phyloP scores from a whole-genome alignment of 1,140 invertebrate species.

The Polypedilum pembai region DNA sequence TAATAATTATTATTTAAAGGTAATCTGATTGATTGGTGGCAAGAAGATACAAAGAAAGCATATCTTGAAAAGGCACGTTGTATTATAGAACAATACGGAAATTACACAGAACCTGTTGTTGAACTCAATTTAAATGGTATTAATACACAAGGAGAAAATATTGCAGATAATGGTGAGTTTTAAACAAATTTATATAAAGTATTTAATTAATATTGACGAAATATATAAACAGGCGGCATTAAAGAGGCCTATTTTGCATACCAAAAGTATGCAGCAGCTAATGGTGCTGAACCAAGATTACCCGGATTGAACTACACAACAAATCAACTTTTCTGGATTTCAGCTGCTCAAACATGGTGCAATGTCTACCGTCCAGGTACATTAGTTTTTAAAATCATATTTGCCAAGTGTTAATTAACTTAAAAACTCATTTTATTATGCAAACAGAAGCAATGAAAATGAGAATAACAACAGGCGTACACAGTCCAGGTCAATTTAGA shows the following conservation, averaged over 20 bases:
- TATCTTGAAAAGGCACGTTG: constrained; percentile 72
- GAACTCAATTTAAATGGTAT: constrained; percentile 68
- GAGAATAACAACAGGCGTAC: constrained; percentile 64
- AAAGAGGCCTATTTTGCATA: constrained; percentile 82
- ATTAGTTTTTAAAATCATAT: constrained; percentile 15
- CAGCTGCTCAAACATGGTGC: constrained; percentile 55
- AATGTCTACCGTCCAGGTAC: constrained; percentile 47
- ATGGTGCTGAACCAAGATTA: constrained; percentile 56
- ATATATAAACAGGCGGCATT: constrained; percentile 60
- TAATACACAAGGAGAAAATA: constrained; percentile 86
- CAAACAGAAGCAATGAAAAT: constrained; percentile 62
- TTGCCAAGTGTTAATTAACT: neutral
- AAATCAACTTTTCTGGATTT: constrained; percentile 66
- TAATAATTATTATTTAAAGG: too few species aligned
- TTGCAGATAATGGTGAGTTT: constrained; percentile 70
- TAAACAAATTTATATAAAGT: neutral
- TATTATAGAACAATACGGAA: constrained; percentile 82
- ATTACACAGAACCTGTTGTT: constrained; percentile 56
- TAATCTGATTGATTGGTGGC: constrained; percentile 81
- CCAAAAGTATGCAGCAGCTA: constrained; percentile 56
- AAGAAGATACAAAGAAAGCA: constrained; percentile 60
- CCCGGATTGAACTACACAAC: constrained; percentile 60
- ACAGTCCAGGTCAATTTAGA: constrained; percentile 71
- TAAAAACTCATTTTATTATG: neutral
- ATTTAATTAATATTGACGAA: constrained; percentile 50